A percentile compares a stretch with the other conserved stretches of the same genome.
These are phyloP conservation scores for Aythya fuligula DNA, from an alignment of 2,797 vertebrate species.

Conservation along the genomic window DNA sequence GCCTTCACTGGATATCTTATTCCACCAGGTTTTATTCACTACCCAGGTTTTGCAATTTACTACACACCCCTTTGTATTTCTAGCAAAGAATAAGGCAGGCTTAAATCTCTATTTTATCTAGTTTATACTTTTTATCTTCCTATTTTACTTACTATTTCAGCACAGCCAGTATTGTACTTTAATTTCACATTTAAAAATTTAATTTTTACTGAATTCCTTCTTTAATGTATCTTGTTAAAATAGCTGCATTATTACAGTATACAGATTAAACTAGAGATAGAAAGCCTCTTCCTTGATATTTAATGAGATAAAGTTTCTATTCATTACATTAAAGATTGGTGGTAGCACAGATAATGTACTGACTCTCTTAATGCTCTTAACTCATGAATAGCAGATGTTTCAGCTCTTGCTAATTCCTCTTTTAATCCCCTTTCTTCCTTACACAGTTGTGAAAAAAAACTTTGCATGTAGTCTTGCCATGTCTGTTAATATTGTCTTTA, in stretches of 20 bases:
- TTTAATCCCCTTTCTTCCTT: constrained; percentile 49
- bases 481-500: constrained; percentile 23
- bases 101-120: background rate
- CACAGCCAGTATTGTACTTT: background rate
- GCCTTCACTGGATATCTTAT: background rate
- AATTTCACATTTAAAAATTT: background rate
- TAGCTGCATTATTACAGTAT: background rate
- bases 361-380: constrained; percentile 50
- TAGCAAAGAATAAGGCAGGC: background rate
- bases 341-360: background rate
- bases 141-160: background rate
- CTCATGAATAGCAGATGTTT: constrained; percentile 30
- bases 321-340: constrained; percentile 18
- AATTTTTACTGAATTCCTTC: background rate
- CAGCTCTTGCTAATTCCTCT: constrained; percentile 39
- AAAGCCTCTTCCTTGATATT: background rate
- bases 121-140: background rate
- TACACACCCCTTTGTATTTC: background rate
- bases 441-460: constrained; percentile 1
- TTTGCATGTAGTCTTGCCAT: background rate
- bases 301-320: constrained; percentile 35
- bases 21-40: background rate
- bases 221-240: background rate
- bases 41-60: background rate
- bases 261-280: background rate